Percentiles rank a stretch among this genome's conserved stretches.
Conservation (phyloP, 2,797 vertebrate genomes). For the Atherinosoma microstoma region DNA sequence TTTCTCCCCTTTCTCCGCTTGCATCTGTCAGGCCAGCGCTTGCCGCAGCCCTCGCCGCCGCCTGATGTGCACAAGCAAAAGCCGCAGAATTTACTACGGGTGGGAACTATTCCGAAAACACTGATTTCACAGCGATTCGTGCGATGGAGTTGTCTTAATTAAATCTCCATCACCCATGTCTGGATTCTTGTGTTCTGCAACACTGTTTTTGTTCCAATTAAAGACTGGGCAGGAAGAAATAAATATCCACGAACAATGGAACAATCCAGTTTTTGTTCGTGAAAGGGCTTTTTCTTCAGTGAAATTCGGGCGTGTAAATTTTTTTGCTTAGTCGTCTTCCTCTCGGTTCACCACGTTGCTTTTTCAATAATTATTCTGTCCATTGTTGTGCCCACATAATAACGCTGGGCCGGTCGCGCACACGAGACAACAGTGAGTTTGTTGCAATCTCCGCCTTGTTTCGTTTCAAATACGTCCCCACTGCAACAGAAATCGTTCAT, state of each 20-base stretch:
- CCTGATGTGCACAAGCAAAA: constrained; percentile 76
- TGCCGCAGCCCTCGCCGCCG: constrained; percentile 81
- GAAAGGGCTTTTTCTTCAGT: constrained; percentile 30
- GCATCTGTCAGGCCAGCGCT: constrained; percentile 81
- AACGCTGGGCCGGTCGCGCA: constrained; percentile 75
- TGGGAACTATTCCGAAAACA: constrained; percentile 36
- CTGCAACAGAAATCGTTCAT: constrained; percentile 47
- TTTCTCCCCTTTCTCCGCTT: constrained; percentile 70
- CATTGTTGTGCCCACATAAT: constrained; percentile 85
- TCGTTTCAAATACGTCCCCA: constrained; percentile 42
- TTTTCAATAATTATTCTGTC: constrained; percentile 83
- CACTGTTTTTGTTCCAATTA: constrained; percentile 51
- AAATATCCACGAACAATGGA: constrained; percentile 50
- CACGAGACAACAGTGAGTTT: constrained; percentile 68
- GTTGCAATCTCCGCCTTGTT: constrained; percentile 55
- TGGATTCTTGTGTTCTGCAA: constrained; percentile 33
- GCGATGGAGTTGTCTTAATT: constrained; percentile 24
- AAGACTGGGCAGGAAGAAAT: constrained; percentile 49
- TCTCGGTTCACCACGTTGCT: constrained; percentile 81
- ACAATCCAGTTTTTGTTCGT: constrained; percentile 36
- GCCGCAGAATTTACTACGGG: constrained; percentile 60
- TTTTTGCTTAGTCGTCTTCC: constrained; percentile 60
- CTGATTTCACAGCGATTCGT: constrained; percentile 18
- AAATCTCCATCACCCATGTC: constrained; percentile 45
- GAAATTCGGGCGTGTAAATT: constrained; percentile 40